Evolutionary conservation across 2,888 invertebrate species (phyloP), one percentile per base, ranked within the genome.

Genomic region (Phengaris arion): DNA sequence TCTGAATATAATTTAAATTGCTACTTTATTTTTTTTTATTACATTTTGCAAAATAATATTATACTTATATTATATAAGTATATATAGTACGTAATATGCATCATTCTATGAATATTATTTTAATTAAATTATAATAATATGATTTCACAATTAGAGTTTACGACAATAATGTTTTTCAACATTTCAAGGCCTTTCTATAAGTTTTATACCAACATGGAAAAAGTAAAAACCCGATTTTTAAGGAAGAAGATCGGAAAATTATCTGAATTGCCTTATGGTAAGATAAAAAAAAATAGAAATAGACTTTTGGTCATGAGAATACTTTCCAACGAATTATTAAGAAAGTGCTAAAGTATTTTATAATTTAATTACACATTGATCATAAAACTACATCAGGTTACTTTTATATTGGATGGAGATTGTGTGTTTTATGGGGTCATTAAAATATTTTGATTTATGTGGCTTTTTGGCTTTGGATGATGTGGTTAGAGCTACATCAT

Each of bases 401-500:
- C 64, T 68, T 77, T 76, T 79, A 79, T 79, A 80, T 79, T 79
- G 79, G 78, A 76, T 78, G 78, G 77, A 82, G 81, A 82, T 81
- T 81, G 80, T 82, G 85, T 83, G 85, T 85, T 89, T 91, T 88
- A 90, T 86, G 84, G 80, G 84, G 85, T 86, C 89, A 90, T 93
- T 90, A 93, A 92, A 88, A 83, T 84, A 86, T 84, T 86, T 89
- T 90, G 89, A 92, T 90, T 86, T 85, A 45, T 64, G 35, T 93
- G 92, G 93, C 92, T 48, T 93, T 93, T 93, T 83, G 82, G 80
- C 82, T 69, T 69, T 35, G 15, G 52, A 13, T 72, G 64, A 35
- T 64, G 64, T 52, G 52, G 52, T 64, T 59, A 8, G 59, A 59
- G 22, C 22, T 45, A 35, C 12, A 35, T 12, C 13, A 35, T 64